These are phyloP conservation scores for Zosterops pallidus DNA, from an alignment of 2,113 vertebrate genomes.

Conservation along the genomic window DNA sequence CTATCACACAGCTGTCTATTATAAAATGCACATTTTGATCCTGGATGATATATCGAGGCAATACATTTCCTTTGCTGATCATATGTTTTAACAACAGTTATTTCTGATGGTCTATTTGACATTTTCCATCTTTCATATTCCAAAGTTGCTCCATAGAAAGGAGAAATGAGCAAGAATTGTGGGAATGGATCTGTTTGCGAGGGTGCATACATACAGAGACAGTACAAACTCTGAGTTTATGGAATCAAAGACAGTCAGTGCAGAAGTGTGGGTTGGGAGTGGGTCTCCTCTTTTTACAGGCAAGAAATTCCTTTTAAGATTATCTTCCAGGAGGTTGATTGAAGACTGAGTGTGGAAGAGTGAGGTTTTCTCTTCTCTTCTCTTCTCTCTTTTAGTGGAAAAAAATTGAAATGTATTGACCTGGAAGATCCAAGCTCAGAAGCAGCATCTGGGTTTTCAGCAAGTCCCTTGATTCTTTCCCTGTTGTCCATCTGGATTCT, in stretches of 20 bases:
- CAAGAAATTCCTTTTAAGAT: not conserved
- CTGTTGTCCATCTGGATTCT: not conserved
- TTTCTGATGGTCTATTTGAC: not conserved
- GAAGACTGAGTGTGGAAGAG: not conserved
- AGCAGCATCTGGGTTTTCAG: constrained; percentile 24
- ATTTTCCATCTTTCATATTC: not conserved
- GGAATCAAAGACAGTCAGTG: not conserved
- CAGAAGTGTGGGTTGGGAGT: not conserved
- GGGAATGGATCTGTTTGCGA: not conserved
- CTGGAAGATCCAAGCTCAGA: constrained; percentile 26
- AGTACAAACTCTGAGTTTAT: not conserved
- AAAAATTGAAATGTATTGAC: not conserved
- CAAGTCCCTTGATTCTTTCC: constrained; percentile 20
- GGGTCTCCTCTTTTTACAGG: not conserved
- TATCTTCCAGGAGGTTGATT: not conserved
- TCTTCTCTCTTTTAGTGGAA: not conserved
- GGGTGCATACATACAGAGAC: not conserved
- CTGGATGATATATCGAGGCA: not conserved
- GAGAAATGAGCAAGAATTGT: not conserved
- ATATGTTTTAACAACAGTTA: not conserved
- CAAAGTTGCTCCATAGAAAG: not conserved
- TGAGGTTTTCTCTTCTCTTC: not conserved
- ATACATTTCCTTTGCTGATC: not conserved
- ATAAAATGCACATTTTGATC: not conserved
- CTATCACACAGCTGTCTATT: not conserved